Evolutionary conservation across 2,888 invertebrate species (phyloP).

Genomic region (Epinotia bilunana): DNA sequence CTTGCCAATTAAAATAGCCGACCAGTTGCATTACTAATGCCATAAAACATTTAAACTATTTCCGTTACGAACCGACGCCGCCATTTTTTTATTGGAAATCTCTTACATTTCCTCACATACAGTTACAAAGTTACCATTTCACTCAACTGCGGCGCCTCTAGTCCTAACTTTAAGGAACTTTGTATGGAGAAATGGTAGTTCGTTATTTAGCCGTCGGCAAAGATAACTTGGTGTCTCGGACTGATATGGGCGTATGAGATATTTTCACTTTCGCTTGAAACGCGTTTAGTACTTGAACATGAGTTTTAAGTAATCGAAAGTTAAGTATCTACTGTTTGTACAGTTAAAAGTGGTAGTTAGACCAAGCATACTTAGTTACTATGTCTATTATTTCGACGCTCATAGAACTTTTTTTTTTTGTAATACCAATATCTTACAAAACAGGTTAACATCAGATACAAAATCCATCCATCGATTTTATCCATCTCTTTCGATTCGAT

Average conservation of each 20-base stretch:
- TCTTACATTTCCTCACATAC: slow-evolving; percentile 37
- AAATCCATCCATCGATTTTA: no score
- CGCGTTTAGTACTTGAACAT: slow-evolving; percentile 23
- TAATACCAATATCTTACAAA: no score
- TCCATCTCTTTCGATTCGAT: no score
- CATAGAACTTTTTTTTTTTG: no score
- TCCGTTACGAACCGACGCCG: slow-evolving; percentile 22
- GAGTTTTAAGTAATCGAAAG: slow-evolving; percentile 30
- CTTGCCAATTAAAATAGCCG: slow-evolving; percentile 13
- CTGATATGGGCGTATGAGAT: slow-evolving; percentile 32
- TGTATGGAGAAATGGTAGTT: slow-evolving; percentile 8
- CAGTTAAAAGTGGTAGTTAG: neutral
- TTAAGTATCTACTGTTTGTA: slow-evolving; percentile 1
- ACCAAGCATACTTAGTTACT: no score
- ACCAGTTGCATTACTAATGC: slow-evolving; percentile 31
- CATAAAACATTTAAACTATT: slow-evolving; percentile 34
- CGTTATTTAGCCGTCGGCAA: neutral
- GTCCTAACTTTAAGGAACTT: neutral
- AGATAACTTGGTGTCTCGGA: slow-evolving; percentile 30
- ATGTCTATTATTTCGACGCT: no score
- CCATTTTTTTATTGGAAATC: slow-evolving; percentile 37
- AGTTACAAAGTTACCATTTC: slow-evolving; percentile 20
- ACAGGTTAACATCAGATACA: no score
- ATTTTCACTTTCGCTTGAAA: slow-evolving; percentile 43
- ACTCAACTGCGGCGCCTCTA: neutral